A percentile compares a stretch with the other conserved stretches of the same genome.
These are phyloP conservation scores for Drosophila histrio DNA, from an alignment of 2,888 invertebrate genomes.

Conservation along the genomic window DNA sequence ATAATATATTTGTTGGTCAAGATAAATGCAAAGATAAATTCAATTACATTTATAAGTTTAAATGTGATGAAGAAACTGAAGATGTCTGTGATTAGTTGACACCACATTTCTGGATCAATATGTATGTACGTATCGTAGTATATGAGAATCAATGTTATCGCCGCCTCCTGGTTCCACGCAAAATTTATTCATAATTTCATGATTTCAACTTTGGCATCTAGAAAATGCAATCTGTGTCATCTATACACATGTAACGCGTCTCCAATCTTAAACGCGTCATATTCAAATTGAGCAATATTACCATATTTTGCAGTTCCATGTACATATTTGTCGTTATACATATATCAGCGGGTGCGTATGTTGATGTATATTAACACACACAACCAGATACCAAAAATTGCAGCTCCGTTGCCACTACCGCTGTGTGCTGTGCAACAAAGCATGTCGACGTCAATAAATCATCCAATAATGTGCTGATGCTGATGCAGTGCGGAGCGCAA, in stretches of 20 bases:
- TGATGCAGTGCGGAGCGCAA: slow-evolving; percentile 48
- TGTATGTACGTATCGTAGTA: background rate
- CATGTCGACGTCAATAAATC: slow-evolving; percentile 84
- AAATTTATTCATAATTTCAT: background rate
- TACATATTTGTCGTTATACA: background rate
- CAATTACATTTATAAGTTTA: too few species aligned
- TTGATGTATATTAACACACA: slow-evolving; percentile 33
- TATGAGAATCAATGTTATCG: background rate
- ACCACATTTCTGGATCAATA: background rate
- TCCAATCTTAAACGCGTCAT: slow-evolving; percentile 65
- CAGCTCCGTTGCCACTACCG: slow-evolving; percentile 23
- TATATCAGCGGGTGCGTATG: slow-evolving; percentile 1
- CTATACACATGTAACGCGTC: slow-evolving; percentile 42
- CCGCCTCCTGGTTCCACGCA: background rate
- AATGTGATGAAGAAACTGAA: background rate
- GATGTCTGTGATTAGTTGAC: too few species aligned
- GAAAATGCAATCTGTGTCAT: slow-evolving; percentile 54
- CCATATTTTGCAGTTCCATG: slow-evolving; percentile 45
- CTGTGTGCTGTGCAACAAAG: slow-evolving; percentile 79
- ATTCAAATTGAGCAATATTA: slow-evolving; percentile 58
- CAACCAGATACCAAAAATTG: slow-evolving; percentile 64
- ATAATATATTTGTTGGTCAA: background rate
- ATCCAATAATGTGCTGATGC: slow-evolving; percentile 81
- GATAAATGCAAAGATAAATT: background rate
- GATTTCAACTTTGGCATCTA: slow-evolving; percentile 34